phyloP scores from a whole-genome alignment of 2,113 vertebrate genomes.

The Stigmatopora argus region DNA sequence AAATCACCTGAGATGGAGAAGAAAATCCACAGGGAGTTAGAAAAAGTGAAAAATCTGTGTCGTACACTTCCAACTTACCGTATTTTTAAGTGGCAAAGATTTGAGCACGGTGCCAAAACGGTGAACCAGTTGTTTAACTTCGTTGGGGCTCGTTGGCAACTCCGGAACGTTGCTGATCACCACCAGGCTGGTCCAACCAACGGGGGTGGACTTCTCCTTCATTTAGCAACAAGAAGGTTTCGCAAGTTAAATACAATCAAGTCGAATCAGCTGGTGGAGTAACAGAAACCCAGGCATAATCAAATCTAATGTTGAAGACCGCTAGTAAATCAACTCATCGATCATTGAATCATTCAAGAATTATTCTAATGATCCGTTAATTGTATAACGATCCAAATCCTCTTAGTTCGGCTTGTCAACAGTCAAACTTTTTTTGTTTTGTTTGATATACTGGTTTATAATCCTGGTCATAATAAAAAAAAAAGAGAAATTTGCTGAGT shows the following conservation, averaged over 20 bases:
- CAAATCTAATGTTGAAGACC: background rate
- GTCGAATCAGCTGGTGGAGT: background rate
- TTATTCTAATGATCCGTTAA: no score
- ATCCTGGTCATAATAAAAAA: no score
- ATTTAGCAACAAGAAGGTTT: background rate
- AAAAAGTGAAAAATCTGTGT: no score
- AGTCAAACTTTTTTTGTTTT: no score
- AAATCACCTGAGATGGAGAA: slow-evolving; percentile 51
- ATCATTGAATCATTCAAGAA: no score
- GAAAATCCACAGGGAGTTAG: background rate
- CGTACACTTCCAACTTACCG: slow-evolving; percentile 27
- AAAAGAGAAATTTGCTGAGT: no score
- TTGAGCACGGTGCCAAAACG: slow-evolving; percentile 57
- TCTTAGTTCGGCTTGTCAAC: no score
- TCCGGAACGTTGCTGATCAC: slow-evolving; percentile 60
- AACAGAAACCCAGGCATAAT: background rate
- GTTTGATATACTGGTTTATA: no score
- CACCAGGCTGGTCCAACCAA: slow-evolving; percentile 48
- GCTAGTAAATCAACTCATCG: no score
- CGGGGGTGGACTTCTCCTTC: slow-evolving; percentile 21
- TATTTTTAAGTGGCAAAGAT: slow-evolving; percentile 45
- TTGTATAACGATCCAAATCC: no score
- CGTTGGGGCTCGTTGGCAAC: slow-evolving; percentile 13
- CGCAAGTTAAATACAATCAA: background rate
- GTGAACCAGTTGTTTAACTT: slow-evolving; percentile 57